Evolutionary conservation across 2,113 vertebrate species (phyloP), one percentile per base, ranked within the genome.

Genomic region (Mugil cephalus): DNA sequence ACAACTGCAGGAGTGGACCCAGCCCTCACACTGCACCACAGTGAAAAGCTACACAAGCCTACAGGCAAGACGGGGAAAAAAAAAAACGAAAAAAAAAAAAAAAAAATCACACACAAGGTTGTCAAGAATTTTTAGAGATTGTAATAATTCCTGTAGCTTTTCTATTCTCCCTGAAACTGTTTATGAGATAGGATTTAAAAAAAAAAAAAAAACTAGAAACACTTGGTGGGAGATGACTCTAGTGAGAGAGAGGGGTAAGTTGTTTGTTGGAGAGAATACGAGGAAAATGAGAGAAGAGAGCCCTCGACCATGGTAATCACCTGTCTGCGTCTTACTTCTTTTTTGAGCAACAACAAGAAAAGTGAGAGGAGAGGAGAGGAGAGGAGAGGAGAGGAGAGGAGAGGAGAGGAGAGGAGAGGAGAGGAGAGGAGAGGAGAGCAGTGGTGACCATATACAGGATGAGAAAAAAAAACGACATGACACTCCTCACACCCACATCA

Each of bases 1-100:
- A 88, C 79, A 74, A 76, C 79, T 55, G 81, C 65, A 80, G 43
- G 71, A 64, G 55, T 2, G 13, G 64, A 53, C 69, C 73, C 65
- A 63, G 11, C 63, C 62, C 69, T 69, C 48, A 40, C 38, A 69
- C 62, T 72, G 76, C 74, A 15, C 58, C 69, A 78, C 67, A 36
- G 39, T 2, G 11, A 38, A 18, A 30, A 45, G 7, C 48, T 21
- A 54, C 6, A 5, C n/a, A 40, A 13, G 42, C 15, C 21, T 0
- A 14, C 10, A 67, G 51, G 19, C 17, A 40, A 5, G 24, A 30
- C n/a, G n/a, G n/a, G n/a, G n/a, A 30, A 30, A 11, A 1, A 2
- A 34, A 39, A 73, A 14, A 8, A 9, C n/a, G n/a, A n/a, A n/a
- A n/a, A 30, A 30, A 30, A 11, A 1, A 2, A 34, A 39, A 73